Conservation (phyloP, 2,888 invertebrate species). For the Noctuana brunneofusca region DNA sequence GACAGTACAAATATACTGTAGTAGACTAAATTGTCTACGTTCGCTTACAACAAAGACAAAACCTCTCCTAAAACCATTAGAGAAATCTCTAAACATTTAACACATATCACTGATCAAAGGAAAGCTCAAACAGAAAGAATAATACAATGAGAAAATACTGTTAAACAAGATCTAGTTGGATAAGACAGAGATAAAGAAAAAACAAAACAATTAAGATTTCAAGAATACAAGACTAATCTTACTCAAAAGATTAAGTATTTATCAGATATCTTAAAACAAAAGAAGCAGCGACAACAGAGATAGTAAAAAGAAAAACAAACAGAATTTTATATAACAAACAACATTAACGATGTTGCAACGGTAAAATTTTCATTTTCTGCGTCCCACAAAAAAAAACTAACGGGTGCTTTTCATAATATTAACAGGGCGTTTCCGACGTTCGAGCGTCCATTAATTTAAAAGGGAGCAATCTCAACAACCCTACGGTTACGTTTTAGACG, state of each 20-base stretch:
- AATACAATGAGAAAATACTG: not conserved
- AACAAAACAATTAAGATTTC: not conserved
- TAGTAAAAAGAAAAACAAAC: no score
- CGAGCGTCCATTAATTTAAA: slow-evolving; percentile 15
- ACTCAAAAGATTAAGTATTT: not conserved
- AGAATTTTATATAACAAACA: not conserved
- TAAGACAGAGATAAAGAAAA: not conserved
- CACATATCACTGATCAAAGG: not conserved
- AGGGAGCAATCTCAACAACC: slow-evolving; percentile 1
- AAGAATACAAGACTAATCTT: not conserved
- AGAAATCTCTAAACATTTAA: not conserved
- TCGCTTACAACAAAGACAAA: not conserved
- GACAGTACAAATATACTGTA: not conserved
- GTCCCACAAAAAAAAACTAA: not conserved
- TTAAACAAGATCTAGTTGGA: not conserved
- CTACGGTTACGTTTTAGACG: not conserved
- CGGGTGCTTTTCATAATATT: slow-evolving; percentile 3
- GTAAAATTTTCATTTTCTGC: slow-evolving; percentile 20
- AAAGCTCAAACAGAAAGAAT: not conserved
- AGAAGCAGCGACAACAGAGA: not conserved
- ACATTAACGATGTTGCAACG: not conserved
- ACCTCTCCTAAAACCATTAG: not conserved
- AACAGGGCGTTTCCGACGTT: not conserved
- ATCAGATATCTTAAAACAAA: not conserved
- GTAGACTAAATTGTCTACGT: no score